Evolutionary conservation across 2,888 invertebrate species (phyloP).

Genomic region (Mythimna albipuncta): DNA sequence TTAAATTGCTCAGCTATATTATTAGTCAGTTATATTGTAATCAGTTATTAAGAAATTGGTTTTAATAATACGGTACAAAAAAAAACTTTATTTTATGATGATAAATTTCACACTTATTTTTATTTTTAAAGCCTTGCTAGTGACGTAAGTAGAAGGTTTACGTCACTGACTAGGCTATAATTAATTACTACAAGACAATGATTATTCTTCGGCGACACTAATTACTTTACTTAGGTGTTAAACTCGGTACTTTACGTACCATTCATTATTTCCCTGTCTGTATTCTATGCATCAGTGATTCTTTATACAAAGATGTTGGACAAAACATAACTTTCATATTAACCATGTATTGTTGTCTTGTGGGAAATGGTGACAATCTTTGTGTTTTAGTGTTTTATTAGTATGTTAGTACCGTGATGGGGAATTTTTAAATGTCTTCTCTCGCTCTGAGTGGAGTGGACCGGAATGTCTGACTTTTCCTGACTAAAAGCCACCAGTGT

Average conservation of each 20-base stretch:
- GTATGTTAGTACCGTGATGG: background rate
- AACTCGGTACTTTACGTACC: slow-evolving; percentile 20
- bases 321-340: slow-evolving; percentile 55
- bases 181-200: slow-evolving; percentile 35
- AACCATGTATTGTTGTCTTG: slow-evolving; percentile 43
- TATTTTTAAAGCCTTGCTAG: background rate
- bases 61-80: too few species aligned
- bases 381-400: slow-evolving; percentile 30
- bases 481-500: too few species aligned
- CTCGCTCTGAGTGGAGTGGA: too few species aligned
- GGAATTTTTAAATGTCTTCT: too few species aligned
- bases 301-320: slow-evolving; percentile 39
- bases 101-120: background rate
- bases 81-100: background rate
- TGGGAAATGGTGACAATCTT: slow-evolving; percentile 40
- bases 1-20: too few species aligned
- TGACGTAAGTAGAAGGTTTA: background rate
- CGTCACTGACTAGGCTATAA: background rate
- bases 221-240: slow-evolving; percentile 28
- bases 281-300: slow-evolving; percentile 36
- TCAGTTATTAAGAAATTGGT: too few species aligned
- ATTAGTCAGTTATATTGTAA: too few species aligned
- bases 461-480: too few species aligned
- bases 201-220: slow-evolving; percentile 13
- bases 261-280: slow-evolving; percentile 27